Conservation (phyloP, 2,888 invertebrate genomes). For the Himalopsyche anomala region DNA sequence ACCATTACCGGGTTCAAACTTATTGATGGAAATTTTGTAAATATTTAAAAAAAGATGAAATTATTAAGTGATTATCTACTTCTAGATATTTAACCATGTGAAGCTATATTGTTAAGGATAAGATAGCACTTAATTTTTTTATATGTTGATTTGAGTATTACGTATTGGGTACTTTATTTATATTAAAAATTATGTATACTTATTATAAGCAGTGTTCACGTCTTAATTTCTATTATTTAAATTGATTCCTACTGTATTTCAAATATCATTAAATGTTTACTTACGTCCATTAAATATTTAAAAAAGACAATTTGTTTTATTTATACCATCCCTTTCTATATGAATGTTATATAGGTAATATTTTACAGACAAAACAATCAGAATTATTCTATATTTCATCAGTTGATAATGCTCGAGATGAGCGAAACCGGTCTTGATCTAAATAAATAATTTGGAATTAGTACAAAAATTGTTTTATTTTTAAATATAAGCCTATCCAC, state of each 20-base stretch:
- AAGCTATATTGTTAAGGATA: conserved; percentile 6
- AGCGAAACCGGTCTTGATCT: no score
- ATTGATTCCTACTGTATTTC: conserved; percentile 24
- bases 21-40: background rate
- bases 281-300: conserved; percentile 26
- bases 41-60: background rate
- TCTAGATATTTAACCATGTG: background rate
- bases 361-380: no score
- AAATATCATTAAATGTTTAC: background rate
- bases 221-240: conserved; percentile 28
- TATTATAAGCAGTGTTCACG: conserved; percentile 8
- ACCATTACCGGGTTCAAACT: background rate
- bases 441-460: no score
- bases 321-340: no score
- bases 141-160: background rate
- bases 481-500: no score
- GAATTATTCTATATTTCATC: no score
- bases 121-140: conserved; percentile 24
- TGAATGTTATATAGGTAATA: no score
- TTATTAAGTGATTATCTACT: background rate
- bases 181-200: conserved; percentile 3
- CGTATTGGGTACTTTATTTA: background rate
- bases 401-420: no score
- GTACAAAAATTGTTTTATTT: no score
- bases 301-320: background rate